These are phyloP conservation scores for Corapipo altera DNA, from an alignment of 2,113 vertebrate species.

Conservation along the genomic window DNA sequence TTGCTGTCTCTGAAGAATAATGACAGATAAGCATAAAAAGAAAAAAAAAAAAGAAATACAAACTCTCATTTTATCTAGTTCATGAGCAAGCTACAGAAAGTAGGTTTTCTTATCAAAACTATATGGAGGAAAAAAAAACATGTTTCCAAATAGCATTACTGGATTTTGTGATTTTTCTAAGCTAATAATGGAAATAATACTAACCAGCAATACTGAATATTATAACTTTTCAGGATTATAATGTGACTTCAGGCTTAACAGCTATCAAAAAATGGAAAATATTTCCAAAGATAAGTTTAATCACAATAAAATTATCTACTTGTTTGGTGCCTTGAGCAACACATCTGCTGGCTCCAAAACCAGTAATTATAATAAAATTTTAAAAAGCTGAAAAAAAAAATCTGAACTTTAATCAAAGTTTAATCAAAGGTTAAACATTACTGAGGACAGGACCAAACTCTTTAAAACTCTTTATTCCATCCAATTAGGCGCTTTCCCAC, in stretches of 20 bases:
- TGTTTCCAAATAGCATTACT: background rate
- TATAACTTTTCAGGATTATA: background rate
- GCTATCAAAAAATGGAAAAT: background rate
- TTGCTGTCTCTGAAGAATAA: background rate
- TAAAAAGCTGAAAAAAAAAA: background rate
- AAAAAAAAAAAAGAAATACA: background rate
- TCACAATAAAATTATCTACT: background rate
- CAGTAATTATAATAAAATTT: background rate
- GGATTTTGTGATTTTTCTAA: background rate
- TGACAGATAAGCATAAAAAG: background rate
- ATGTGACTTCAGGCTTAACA: background rate
- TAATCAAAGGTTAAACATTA: background rate
- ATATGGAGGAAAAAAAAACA: background rate
- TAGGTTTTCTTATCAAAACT: background rate
- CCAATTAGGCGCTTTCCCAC: background rate
- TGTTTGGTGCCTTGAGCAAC: background rate
- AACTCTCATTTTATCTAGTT: background rate
- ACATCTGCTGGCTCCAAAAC: background rate
- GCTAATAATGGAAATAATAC: background rate
- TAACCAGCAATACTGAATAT: background rate
- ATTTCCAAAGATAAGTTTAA: background rate
- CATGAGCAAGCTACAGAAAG: background rate
- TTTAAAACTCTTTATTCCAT: background rate
- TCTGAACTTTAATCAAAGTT: no score
- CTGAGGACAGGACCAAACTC: background rate